Conservation (phyloP, 2,888 invertebrate genomes). For the Crepidodera aurea region DNA sequence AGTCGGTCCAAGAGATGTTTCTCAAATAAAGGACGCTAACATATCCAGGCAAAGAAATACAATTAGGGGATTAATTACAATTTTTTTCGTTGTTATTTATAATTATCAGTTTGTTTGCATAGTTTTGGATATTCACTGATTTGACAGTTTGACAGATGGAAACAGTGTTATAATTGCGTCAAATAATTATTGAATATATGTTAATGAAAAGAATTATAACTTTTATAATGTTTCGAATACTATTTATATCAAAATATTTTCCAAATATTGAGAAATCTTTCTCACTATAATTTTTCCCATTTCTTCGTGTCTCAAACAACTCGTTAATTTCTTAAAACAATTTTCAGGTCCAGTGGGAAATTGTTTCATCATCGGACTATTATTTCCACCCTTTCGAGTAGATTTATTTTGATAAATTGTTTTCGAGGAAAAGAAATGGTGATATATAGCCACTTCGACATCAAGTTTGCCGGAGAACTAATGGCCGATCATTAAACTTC, state of each 20-base stretch:
- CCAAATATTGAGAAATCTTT: background rate
- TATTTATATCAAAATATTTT: background rate
- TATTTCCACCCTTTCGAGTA: constrained; percentile 28
- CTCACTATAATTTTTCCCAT: background rate
- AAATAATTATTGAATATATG: too few relatives aligned
- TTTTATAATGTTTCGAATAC: too few relatives aligned
- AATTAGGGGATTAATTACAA: too few relatives aligned
- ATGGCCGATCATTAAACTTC: constrained; percentile 32
- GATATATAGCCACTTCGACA: constrained; percentile 33
- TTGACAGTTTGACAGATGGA: too few relatives aligned
- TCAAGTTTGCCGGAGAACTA: constrained; percentile 27
- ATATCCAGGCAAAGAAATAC: too few relatives aligned
- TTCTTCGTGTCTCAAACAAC: constrained; percentile 1
- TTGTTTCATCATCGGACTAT: constrained; percentile 17
- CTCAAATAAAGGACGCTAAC: too few relatives aligned
- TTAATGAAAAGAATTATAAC: too few relatives aligned
- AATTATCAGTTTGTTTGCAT: too few relatives aligned
- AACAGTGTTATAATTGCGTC: background rate
- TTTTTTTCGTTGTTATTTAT: too few relatives aligned
- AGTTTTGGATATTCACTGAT: too few relatives aligned
- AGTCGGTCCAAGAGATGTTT: background rate
- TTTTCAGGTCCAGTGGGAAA: constrained; percentile 18
- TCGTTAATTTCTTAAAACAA: constrained; percentile 20
- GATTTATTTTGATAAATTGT: constrained; percentile 36
- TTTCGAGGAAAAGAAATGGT: constrained; percentile 28